Evolutionary conservation across 2,888 invertebrate species (phyloP).

Genomic region (Dynastes tityus): DNA sequence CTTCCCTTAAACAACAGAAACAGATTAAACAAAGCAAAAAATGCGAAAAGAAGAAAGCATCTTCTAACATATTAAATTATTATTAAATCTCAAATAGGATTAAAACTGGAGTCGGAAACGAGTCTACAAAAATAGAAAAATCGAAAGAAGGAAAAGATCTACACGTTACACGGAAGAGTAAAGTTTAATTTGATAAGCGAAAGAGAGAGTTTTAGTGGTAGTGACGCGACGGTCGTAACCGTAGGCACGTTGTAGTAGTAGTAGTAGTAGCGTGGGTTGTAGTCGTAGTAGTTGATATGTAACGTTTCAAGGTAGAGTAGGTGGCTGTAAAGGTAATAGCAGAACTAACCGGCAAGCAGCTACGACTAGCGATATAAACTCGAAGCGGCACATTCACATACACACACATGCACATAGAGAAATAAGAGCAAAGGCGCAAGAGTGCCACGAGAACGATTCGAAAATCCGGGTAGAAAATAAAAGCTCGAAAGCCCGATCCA

Average conservation of each 20-base stretch:
- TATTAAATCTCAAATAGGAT: not conserved
- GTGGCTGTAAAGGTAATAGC: constrained; percentile 37
- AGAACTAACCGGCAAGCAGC: constrained; percentile 7
- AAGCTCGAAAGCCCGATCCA: constrained; percentile 28
- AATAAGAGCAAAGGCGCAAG: constrained; percentile 26
- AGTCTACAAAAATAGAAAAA: constrained; percentile 6
- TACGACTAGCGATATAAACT: constrained; percentile 9
- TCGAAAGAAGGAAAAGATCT: not conserved
- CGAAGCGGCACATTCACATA: constrained; percentile 19
- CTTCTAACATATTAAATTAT: too few species aligned
- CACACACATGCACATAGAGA: not conserved
- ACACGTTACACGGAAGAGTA: constrained; percentile 25
- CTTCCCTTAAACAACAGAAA: too few species aligned
- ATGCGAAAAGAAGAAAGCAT: too few species aligned
- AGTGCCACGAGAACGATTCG: constrained; percentile 39
- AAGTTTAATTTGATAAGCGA: constrained; percentile 43
- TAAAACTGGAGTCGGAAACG: not conserved
- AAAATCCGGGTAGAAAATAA: constrained; percentile 43
- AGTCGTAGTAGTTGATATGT: constrained; percentile 25
- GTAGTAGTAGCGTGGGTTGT: not conserved
- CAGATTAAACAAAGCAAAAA: too few species aligned
- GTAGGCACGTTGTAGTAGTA: not conserved
- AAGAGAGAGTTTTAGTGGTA: constrained; percentile 40
- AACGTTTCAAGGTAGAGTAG: constrained; percentile 28
- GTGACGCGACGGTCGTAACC: constrained; percentile 19